A percentile compares a stretch with the other conserved stretches of the same genome.
Conservation (phyloP, 2,797 vertebrate species). For the Bradypus variegatus region DNA sequence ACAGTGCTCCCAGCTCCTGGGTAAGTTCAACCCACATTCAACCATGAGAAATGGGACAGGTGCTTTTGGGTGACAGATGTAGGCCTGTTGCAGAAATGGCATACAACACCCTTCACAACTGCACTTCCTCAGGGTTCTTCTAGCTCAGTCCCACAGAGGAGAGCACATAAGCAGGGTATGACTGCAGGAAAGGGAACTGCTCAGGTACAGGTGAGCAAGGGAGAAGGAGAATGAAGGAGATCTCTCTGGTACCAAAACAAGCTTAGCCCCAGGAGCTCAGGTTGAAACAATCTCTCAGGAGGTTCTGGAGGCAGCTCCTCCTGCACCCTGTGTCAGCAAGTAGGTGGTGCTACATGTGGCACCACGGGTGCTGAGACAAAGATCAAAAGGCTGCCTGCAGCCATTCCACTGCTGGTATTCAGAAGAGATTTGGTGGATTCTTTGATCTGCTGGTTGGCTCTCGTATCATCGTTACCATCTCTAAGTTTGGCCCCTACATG, state of each 20-base stretch:
- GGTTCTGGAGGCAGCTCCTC: conserved; percentile 20
- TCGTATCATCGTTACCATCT: conserved; percentile 30
- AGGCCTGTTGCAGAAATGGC: neutral
- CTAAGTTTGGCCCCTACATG: conserved; percentile 37
- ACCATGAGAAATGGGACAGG: neutral
- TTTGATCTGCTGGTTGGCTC: conserved; percentile 65
- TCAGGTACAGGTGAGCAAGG: neutral
- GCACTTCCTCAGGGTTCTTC: neutral
- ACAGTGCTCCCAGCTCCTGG: neutral
- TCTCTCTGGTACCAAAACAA: neutral
- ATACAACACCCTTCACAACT: neutral
- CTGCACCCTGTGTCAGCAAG: neutral
- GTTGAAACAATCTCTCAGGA: neutral
- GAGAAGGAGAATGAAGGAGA: neutral
- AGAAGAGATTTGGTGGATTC: conserved; percentile 54
- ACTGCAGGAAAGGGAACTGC: neutral
- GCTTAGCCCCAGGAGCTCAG: neutral
- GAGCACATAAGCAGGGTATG: neutral
- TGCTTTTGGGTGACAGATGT: neutral
- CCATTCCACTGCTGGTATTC: conserved; percentile 55
- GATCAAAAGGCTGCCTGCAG: conserved; percentile 64
- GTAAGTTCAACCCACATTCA: neutral
- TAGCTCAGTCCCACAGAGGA: neutral
- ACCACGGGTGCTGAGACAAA: conserved; percentile 29
- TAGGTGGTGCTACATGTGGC: conserved; percentile 1